phyloP scores from a whole-genome alignment of 2,888 invertebrate genomes.

The Salpingus planirostris region DNA sequence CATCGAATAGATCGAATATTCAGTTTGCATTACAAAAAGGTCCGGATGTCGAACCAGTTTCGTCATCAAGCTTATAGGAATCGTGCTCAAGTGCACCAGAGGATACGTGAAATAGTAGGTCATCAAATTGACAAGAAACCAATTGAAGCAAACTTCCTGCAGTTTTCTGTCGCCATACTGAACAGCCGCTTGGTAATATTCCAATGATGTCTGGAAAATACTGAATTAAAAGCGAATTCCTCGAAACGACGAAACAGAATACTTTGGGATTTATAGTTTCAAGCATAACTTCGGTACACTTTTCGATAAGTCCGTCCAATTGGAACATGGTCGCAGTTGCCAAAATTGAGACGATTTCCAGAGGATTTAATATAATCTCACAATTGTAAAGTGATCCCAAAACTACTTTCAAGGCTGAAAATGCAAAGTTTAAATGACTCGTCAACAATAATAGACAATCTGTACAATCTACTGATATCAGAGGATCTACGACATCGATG shows the following conservation, averaged over 20 bases:
- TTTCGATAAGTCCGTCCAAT: constrained; percentile 60
- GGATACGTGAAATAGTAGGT: constrained; percentile 49
- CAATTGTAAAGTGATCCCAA: constrained; percentile 70
- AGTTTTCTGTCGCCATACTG: constrained; percentile 58
- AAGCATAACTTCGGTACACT: constrained; percentile 64
- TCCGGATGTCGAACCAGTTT: constrained; percentile 54
- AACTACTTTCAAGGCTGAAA: constrained; percentile 56
- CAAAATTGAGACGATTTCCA: constrained; percentile 56
- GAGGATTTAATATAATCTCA: constrained; percentile 60
- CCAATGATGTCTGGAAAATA: constrained; percentile 59
- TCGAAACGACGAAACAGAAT: neutral
- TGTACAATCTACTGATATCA: constrained; percentile 58
- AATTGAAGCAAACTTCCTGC: constrained; percentile 54
- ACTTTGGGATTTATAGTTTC: constrained; percentile 62
- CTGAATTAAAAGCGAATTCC: too few species aligned
- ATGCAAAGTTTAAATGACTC: too few species aligned
- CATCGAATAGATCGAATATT: constrained; percentile 65
- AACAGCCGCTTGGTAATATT: constrained; percentile 59
- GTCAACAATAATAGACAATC: neutral
- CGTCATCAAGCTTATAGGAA: constrained; percentile 58
- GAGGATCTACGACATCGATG: constrained; percentile 63
- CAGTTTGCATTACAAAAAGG: constrained; percentile 67
- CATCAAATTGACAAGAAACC: constrained; percentile 62
- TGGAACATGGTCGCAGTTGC: constrained; percentile 69
- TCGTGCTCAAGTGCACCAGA: constrained; percentile 49